Percentiles rank a stretch among this genome's conserved stretches.
phyloP scores from a whole-genome alignment of 2,888 invertebrate species.

The Electrophaes corylata region DNA sequence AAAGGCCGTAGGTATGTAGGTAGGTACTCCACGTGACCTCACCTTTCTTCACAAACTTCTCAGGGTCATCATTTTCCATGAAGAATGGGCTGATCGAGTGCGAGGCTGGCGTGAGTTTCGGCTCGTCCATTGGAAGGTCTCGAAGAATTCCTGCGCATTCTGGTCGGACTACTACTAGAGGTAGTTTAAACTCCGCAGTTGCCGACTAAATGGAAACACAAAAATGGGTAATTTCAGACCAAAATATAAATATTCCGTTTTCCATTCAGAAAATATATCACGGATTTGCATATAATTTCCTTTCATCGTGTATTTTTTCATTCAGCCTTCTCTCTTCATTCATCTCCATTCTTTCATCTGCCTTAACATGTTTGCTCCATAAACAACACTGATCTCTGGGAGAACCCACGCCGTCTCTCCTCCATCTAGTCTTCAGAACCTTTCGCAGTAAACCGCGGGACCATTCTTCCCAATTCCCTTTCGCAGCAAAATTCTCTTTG shows the following conservation, averaged over 20 bases:
- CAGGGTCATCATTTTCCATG: slow-evolving; percentile 85
- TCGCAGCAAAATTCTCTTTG: neutral
- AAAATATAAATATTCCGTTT: neutral
- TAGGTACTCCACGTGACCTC: slow-evolving; percentile 46
- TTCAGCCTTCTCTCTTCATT: slow-evolving; percentile 47
- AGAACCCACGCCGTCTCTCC: neutral
- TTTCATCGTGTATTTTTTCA: slow-evolving; percentile 11
- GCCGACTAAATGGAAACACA: slow-evolving; percentile 79
- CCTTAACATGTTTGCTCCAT: slow-evolving; percentile 22
- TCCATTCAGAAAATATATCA: neutral
- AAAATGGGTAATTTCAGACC: neutral
- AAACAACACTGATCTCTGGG: neutral
- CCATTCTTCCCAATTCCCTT: slow-evolving; percentile 35
- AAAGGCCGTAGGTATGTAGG: slow-evolving; percentile 14
- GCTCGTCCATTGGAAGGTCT: slow-evolving; percentile 85
- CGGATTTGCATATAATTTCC: neutral
- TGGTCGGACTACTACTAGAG: slow-evolving; percentile 87
- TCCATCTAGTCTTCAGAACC: neutral
- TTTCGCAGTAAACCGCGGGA: slow-evolving; percentile 32
- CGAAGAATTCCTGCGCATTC: slow-evolving; percentile 87
- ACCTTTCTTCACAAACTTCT: slow-evolving; percentile 87
- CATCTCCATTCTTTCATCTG: slow-evolving; percentile 45
- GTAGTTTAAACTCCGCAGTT: slow-evolving; percentile 87
- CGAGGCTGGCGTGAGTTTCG: slow-evolving; percentile 83
- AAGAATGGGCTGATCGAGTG: slow-evolving; percentile 87